Conservation (phyloP, 2,888 invertebrate genomes). For the Mesorhabditis belari region DNA sequence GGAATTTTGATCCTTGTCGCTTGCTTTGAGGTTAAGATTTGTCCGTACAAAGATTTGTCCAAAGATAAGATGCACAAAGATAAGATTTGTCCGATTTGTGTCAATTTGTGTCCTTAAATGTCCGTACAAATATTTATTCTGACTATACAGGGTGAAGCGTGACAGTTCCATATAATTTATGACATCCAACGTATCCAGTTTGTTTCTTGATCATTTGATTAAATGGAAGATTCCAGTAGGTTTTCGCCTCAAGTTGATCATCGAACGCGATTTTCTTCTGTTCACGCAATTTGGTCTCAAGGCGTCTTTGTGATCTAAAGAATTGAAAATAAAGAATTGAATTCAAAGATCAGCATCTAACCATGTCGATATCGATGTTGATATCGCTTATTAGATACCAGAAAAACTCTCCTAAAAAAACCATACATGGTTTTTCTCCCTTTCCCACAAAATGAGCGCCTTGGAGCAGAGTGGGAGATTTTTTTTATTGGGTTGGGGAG, state of each 20-base stretch:
- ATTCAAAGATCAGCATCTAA: not conserved
- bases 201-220: constrained; percentile 31
- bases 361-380: not conserved
- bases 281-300: constrained; percentile 24
- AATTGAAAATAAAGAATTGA: not conserved
- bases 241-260: constrained; percentile 22
- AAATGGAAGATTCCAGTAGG: constrained; percentile 35
- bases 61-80: too few relatives aligned
- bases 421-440: not conserved
- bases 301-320: constrained; percentile 25
- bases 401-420: not conserved
- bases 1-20: too few relatives aligned
- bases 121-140: not conserved
- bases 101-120: too few relatives aligned
- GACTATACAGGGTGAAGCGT: constrained; percentile 7
- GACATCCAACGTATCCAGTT: constrained; percentile 26
- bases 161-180: constrained; percentile 33
- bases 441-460: too few relatives aligned
- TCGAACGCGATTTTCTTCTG: constrained; percentile 14
- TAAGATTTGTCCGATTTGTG: too few relatives aligned
- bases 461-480: too few relatives aligned
- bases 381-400: not conserved
- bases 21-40: too few relatives aligned
- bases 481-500: too few relatives aligned
- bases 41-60: too few relatives aligned